Evolutionary conservation across 1,140 invertebrate genomes (phyloP), one percentile per base, ranked within the genome.

Genomic region (Hirudo medicinalis): DNA sequence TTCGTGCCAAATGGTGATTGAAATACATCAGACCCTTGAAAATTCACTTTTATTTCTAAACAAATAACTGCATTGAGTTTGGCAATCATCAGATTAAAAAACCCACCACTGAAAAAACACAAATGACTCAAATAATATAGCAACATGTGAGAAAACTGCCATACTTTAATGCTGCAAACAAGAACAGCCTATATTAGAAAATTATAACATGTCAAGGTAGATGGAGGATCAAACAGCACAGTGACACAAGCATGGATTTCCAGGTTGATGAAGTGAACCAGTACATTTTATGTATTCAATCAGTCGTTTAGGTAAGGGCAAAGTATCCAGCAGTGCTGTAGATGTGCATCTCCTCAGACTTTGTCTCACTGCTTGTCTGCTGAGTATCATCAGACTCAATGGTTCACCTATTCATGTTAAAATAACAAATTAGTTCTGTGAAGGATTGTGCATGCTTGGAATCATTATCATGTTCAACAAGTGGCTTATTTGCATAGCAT

Each of bases 1-100:
- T 92, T 81, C 84, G 91, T 80, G 90, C 91, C 27, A 89, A 90
- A 82, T 96, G 92, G 92, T 88, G 74, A 77, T 43, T 11, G 36
- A 72, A 11, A 63, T 32, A 63, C 22, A 63, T 15, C n/a, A 36
- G 22, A 32, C 5, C 36, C 36, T 69, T 9, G 8, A 32, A n/a
- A 36, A 15, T 69, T 69, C 11, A n/a, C 57, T 25, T 63, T 63
- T 63, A n/a, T 22, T 25, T 25, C 11, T 25, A 63, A 63, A 25
- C 57, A 63, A 63, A 19, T 25, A 57, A 3, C 22, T 63, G 29
- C 29, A 25, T 63, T 20, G 29, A 25, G 22, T 63, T 63, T 63
- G 29, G 4, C 57, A 25, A 25, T 57, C 2, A 57, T n/a, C 54
- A 63, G 8, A 63, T n/a, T 22, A 63, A 63, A 25, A 63, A 25